These are phyloP conservation scores for Allophyes oxyacanthae DNA, from an alignment of 2,888 invertebrate genomes.

Conservation along the genomic window DNA sequence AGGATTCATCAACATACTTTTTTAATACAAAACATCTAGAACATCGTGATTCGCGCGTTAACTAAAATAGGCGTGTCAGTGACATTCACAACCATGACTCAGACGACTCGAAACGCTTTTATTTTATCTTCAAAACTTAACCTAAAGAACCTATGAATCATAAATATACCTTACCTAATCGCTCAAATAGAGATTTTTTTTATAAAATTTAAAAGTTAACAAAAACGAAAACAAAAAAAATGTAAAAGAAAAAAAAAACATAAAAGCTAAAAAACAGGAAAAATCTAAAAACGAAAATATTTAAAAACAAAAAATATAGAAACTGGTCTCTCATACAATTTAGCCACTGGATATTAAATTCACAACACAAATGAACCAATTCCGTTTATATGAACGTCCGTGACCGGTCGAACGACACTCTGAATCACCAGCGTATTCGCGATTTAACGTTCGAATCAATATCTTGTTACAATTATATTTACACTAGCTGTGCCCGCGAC, in stretches of 20 bases:
- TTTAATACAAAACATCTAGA: no score
- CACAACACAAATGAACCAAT: conserved; percentile 16
- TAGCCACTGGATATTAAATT: not conserved
- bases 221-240: no score
- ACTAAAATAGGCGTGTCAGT: not conserved
- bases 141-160: not conserved
- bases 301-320: no score
- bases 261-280: no score
- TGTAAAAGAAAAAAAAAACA: no score
- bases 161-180: no score
- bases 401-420: conserved; percentile 31
- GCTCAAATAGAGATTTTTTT: no score
- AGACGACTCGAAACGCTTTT: conserved; percentile 2
- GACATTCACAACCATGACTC: conserved; percentile 5
- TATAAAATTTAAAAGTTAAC: no score
- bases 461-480: no score
- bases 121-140: not conserved
- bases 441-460: not conserved
- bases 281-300: no score
- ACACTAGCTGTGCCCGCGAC: no score
- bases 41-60: not conserved
- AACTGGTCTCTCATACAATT: not conserved
- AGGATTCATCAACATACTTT: no score
- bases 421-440: conserved; percentile 28
- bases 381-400: conserved; percentile 14